Conservation (phyloP, 30 jellyfish, hydroid and myxozoan species). For the Aurelia aurita complex sp. Pacific region DNA sequence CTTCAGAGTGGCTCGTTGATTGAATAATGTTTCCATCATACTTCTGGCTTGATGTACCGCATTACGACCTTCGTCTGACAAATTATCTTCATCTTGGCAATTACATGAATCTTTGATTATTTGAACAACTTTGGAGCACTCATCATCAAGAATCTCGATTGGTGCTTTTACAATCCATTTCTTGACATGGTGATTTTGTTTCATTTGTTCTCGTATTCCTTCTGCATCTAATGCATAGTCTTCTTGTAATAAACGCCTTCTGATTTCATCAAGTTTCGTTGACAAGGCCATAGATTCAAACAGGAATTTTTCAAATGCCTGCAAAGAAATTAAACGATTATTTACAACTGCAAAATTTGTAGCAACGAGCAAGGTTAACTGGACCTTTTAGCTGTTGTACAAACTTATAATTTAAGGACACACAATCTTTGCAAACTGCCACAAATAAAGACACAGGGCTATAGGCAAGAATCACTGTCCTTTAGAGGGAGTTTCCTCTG, state of each 20-base stretch:
- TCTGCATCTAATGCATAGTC: constrained; percentile 80
- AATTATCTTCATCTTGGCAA: constrained; percentile 68
- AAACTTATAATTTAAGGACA: too few species aligned
- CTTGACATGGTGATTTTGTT: constrained; percentile 91
- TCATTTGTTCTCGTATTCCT: constrained; percentile 89
- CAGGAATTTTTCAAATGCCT: constrained; percentile 96
- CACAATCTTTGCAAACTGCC: too few species aligned
- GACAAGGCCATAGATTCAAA: constrained; percentile 96
- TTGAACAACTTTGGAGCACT: constrained; percentile 57
- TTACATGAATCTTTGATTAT: constrained; percentile 77
- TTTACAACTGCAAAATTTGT: too few species aligned
- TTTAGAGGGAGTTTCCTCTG: too few species aligned
- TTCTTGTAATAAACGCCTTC: constrained; percentile 87
- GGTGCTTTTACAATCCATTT: constrained; percentile 99
- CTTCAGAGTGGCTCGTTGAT: constrained; percentile 71
- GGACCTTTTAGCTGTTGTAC: too few species aligned
- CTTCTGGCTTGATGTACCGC: constrained; percentile 79
- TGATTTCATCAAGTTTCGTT: constrained; percentile 92
- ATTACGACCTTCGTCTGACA: constrained; percentile 84
- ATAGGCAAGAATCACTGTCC: too few species aligned
- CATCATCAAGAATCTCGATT: constrained; percentile 85
- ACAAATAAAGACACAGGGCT: too few species aligned
- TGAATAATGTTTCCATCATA: constrained; percentile 80
- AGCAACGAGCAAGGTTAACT: too few species aligned
- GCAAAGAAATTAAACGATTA: background rate